Percentiles rank a stretch among this genome's conserved stretches.
Evolutionary conservation across 2,888 invertebrate genomes (phyloP).

Genomic region (Sipunculus nudus): DNA sequence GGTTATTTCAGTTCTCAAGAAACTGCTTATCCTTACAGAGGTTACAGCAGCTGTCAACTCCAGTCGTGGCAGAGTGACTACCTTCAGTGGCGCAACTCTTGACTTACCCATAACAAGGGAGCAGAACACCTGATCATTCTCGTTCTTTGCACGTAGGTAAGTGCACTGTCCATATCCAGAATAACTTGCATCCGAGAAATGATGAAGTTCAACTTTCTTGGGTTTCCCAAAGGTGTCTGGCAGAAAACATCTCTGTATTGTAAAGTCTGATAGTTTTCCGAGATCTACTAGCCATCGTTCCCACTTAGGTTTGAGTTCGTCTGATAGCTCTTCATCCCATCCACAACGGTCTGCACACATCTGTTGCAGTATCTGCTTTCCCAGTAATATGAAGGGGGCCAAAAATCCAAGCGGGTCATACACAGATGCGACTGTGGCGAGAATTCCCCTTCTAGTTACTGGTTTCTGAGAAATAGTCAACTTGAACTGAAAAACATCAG

Average conservation of each 20-base stretch:
- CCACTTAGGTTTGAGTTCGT: conserved; percentile 2
- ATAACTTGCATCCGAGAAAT: conserved; percentile 23
- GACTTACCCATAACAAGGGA: conserved; percentile 19
- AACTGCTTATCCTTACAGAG: conserved; percentile 10
- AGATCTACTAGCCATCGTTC: conserved; percentile 7
- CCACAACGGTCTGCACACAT: background rate
- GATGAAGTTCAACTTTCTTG: conserved; percentile 11
- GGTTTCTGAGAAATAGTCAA: conserved; percentile 18
- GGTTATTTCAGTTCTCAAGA: conserved; percentile 16
- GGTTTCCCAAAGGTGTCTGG: background rate
- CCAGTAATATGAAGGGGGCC: conserved; percentile 58
- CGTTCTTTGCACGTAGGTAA: conserved; percentile 7
- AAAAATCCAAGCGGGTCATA: conserved; percentile 61
- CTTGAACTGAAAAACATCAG: conserved; percentile 15
- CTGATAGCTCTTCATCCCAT: conserved; percentile 18
- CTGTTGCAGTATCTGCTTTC: conserved; percentile 12
- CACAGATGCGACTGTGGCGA: conserved; percentile 11
- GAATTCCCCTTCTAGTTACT: conserved; percentile 23
- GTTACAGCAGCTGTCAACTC: conserved; percentile 24
- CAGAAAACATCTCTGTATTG: background rate
- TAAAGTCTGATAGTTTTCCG: background rate
- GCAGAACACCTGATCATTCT: conserved; percentile 10
- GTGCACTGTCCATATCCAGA: conserved; percentile 23
- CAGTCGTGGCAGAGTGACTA: conserved; percentile 18
- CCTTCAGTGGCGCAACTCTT: conserved; percentile 19